Evolutionary conservation across 2,888 invertebrate genomes (phyloP), one percentile per base, ranked within the genome.

Genomic region (Tricholauxania praeusta): DNA sequence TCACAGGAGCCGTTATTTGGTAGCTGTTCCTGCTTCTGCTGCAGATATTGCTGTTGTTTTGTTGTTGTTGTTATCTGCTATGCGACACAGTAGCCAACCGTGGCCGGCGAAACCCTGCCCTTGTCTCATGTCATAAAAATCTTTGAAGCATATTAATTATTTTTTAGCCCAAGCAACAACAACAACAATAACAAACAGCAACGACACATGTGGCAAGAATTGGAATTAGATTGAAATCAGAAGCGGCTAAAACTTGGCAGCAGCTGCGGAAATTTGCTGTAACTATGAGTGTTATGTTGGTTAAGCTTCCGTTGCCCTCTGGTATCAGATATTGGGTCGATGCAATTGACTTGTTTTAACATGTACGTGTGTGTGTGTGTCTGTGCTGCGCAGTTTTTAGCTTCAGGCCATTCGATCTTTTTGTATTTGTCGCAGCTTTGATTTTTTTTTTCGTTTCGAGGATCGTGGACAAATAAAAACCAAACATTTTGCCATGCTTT

Each of bases 81-180:
- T 59, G 28, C 66, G 75, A 72, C 73, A 75, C 75, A 73, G 72
- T 71, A 72, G 59, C 67, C 32, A 10, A 10, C 10, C 39, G n/a
- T 14, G 19, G 67, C 70, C 12, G 62, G 14, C 52, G 72, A 71
- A 72, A 75, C 79, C 77, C 79, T 82, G 81, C 80, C 80, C 84
- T 83, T 82, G 83, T 81, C 79, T 79, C 79, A 79, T 84, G 82
- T 82, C 82, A 83, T 82, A 82, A 84, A 82, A 80, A 78, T 79
- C 80, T 79, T 80, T 80, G 81, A 80, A 84, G 85, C 83, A 84
- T 83, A 84, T 84, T 83, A 83, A 83, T 84, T 84, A 84, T 84
- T 82, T 78, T 39, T 51, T 62, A 39, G 62, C 52, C 32, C 19
- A 62, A n/a, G 22, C 47, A 22, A 48, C 48, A 67, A 12, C 15